Conservation (phyloP, 2,113 vertebrate species). For the Trogon surrucura region DNA sequence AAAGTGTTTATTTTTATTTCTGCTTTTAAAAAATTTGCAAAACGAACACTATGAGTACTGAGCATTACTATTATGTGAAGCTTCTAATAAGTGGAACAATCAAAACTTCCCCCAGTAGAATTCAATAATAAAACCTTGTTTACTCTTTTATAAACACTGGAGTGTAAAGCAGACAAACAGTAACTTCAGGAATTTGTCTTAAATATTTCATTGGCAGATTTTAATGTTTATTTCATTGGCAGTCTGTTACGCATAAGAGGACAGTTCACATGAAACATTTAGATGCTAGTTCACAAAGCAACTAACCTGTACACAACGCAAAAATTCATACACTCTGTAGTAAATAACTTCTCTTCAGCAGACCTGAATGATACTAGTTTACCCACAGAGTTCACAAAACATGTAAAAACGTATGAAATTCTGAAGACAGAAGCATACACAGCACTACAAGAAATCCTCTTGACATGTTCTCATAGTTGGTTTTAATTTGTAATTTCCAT, state of each 20-base stretch:
- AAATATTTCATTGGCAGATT: not conserved
- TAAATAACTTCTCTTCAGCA: not conserved
- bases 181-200: not conserved
- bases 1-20: not conserved
- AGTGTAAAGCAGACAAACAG: not conserved
- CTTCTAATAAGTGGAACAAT: not conserved
- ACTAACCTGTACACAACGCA: not conserved
- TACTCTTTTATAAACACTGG: not conserved
- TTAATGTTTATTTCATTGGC: not conserved
- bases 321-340: not conserved
- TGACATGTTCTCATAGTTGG: not conserved
- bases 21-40: not conserved
- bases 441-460: not conserved
- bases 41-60: not conserved
- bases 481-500: conserved; percentile 56
- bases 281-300: not conserved
- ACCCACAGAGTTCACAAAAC: not conserved
- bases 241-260: not conserved
- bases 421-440: not conserved
- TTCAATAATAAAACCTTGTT: not conserved
- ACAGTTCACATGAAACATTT: not conserved
- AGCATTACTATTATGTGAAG: not conserved
- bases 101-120: not conserved
- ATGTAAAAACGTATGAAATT: not conserved
- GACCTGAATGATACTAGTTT: not conserved